phyloP scores from a whole-genome alignment of 1,140 invertebrate genomes.

The Ceratina japonica region DNA sequence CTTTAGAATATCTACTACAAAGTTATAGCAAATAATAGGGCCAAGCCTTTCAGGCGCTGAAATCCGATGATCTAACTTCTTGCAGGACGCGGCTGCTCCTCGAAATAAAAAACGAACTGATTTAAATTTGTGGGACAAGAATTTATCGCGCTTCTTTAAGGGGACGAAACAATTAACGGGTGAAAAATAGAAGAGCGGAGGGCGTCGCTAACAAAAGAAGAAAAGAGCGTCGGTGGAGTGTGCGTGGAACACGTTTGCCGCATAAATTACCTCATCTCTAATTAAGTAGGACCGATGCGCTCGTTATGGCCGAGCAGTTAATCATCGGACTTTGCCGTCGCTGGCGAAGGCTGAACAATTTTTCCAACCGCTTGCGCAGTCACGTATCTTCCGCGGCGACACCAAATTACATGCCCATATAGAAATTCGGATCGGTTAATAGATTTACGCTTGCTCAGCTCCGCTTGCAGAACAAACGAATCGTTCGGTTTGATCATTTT shows the following conservation, averaged over 20 bases:
- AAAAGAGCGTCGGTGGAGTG: slow-evolving; percentile 28
- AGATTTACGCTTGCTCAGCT: background rate
- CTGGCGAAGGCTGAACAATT: slow-evolving; percentile 31
- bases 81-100: no score
- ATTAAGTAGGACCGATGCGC: slow-evolving; percentile 58
- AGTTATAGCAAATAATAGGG: no score
- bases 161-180: slow-evolving; percentile 39
- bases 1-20: no score
- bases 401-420: slow-evolving; percentile 1
- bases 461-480: no score
- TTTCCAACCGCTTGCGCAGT: slow-evolving; percentile 47
- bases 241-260: slow-evolving; percentile 45
- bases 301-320: slow-evolving; percentile 57
- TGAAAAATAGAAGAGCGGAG: slow-evolving; percentile 32
- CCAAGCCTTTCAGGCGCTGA: no score
- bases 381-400: slow-evolving; percentile 9
- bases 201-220: slow-evolving; percentile 14
- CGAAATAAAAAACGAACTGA: slow-evolving; percentile 3
- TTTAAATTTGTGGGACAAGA: slow-evolving; percentile 7
- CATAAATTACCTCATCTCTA: slow-evolving; percentile 64
- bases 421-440: background rate
- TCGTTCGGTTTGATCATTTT: no score
- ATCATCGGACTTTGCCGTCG: slow-evolving; percentile 46
- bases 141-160: slow-evolving; percentile 38
- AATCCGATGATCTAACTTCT: no score